Evolutionary conservation across 2,797 vertebrate genomes (phyloP).

Genomic region (Uromys caudimaculatus): DNA sequence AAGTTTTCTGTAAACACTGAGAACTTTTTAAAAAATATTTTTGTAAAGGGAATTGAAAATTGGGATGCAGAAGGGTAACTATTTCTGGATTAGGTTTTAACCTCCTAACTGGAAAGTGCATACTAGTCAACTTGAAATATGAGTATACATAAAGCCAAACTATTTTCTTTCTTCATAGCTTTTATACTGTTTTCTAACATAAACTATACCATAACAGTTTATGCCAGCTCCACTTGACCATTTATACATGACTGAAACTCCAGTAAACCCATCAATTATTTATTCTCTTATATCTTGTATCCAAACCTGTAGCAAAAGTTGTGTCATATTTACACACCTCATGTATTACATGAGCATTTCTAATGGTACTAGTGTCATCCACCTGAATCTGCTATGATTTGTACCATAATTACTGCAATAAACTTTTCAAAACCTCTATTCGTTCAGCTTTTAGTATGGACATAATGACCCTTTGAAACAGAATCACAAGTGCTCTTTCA

Average conservation of each 20-base stretch:
- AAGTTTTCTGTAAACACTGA: not conserved
- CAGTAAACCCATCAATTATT: not conserved
- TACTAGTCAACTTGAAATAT: not conserved
- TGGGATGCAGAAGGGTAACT: not conserved
- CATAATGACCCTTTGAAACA: not conserved
- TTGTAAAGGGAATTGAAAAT: not conserved
- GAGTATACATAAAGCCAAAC: not conserved
- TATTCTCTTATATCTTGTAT: not conserved
- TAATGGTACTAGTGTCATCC: not conserved
- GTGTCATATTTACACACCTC: not conserved
- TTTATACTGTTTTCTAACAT: not conserved
- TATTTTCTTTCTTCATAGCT: not conserved
- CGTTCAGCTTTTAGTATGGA: not conserved
- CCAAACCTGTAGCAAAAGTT: not conserved
- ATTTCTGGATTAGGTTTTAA: not conserved
- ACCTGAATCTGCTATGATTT: too few relatives aligned
- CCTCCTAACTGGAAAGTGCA: not conserved
- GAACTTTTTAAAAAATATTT: not conserved
- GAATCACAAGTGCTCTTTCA: not conserved
- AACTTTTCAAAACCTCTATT: not conserved
- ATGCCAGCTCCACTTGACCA: not conserved
- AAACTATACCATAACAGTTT: not conserved
- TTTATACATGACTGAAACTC: not conserved
- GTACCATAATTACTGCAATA: not conserved
- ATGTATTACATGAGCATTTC: not conserved